Evolutionary conservation across 2,888 invertebrate genomes (phyloP), one percentile per base, ranked within the genome.

Genomic region (Melipona bicolor): DNA sequence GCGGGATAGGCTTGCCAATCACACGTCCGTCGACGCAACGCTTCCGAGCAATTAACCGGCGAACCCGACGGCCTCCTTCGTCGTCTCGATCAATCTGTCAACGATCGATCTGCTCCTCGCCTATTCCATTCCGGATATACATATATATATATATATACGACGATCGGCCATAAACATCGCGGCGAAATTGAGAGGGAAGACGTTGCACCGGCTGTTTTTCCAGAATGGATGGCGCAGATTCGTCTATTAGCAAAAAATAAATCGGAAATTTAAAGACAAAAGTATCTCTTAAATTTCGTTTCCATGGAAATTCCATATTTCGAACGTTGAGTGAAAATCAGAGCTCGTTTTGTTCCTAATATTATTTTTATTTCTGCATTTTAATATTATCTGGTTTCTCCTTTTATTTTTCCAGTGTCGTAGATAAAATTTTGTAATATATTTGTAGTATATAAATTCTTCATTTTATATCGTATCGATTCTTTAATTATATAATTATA

Each of bases 1-100:
- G 62, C 61, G 77, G 71, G 77, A 83, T 80, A 80, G 83, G 74
- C 73, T 71, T 78, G 85, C 79, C 81, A 85, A 85, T 87, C 85
- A 83, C 83, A 59, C 43, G 68, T 81, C 79, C 64, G 76, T 85
- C 73, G 79, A 74, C 79, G 72, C 68, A 72, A 79, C 62, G 79
- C 73, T 82, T 73, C 81, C 78, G 49, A 83, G 81, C 74, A 88
- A 88, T 87, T 80, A 85, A 83, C 70, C 65, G 76, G 65, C 83
- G 62, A 76, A 83, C 72, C 78, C 54, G 76, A 70, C 77, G 80
- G 67, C 75, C 78, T 77, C 59, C 77, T 71, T 82, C 74, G 80
- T 68, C 78, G 72, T 75, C 62, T 67, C 83, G 79, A 81, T 81
- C 81, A 81, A 85, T 82, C 81, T 65, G 80, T 71, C 76, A 80